Evolutionary conservation across 2,888 invertebrate genomes (phyloP), one percentile per base, ranked within the genome.

Genomic region (Cerastis rubricosa): DNA sequence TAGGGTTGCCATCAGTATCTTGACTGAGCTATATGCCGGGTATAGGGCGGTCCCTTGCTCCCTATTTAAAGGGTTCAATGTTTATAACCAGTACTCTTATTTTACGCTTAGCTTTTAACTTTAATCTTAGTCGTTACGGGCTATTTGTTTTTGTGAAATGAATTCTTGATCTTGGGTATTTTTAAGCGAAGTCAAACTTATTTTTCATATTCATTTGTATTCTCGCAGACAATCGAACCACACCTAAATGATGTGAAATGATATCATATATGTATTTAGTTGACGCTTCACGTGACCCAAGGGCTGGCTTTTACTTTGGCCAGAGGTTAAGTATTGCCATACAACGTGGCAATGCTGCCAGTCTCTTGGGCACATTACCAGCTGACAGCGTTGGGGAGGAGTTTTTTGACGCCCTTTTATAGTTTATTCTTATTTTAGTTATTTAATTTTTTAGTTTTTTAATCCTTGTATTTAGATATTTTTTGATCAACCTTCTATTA

Each of bases 41-140:
- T 86, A 83, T 76, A 66, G 83, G 84, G 74, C 77, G 77, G 86
- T 91, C 91, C 89, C 88, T 84, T 71, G 86, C 67, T 84, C 79
- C 78, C 85, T 81, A 88, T 89, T 80, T 78, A 84, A 89, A 86
- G 89, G 90, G 90, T 90, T 90, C 83, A 71, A 84, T 85, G 88
- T 89, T 89, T 89, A 88, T 86, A 84, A 73, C 66, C 59, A 74
- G 71, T 76, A 76, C 74, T 82, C 85, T 86, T 85, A 86, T 86
- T 87, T 85, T 77, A 80, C 74, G 81, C 64, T 72, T 68, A 79
- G 66, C 81, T 77, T 86, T 87, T 76, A 78, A 80, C 69, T 83
- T 85, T 81, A 85, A 81, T 86, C 84, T 80, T 40, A 57, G 47
- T 69, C 67, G 74, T 70, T 77, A 77, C 40, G 61, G 72, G 25